These are phyloP conservation scores for Acrocephalus scirpaceus DNA, from an alignment of 2,797 vertebrate species.

Conservation along the genomic window DNA sequence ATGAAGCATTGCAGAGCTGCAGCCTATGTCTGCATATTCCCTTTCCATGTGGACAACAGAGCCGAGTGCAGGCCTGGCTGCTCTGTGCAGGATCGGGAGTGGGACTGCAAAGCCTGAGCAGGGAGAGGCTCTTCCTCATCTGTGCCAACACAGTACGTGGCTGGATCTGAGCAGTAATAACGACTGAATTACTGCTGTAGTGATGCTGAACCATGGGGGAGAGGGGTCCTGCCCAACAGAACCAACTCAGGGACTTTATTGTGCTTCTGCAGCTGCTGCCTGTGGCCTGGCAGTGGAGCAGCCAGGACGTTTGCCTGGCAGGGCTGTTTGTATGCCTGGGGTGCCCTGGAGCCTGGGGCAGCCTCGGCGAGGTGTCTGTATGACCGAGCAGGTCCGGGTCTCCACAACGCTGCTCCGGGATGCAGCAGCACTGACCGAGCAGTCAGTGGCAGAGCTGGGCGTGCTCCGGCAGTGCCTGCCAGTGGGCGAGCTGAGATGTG, in stretches of 20 bases:
- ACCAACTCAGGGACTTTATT: neutral
- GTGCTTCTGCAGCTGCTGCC: neutral
- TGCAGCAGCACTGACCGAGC: neutral
- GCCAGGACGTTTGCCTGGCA: neutral
- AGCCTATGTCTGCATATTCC: rapidly evolving
- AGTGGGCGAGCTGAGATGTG: neutral
- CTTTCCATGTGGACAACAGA: rapidly evolving
- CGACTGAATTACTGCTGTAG: neutral
- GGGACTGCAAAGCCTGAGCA: neutral
- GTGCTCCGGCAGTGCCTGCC: neutral
- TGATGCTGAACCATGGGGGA: rapidly evolving
- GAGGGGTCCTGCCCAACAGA: rapidly evolving
- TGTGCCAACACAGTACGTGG: rapidly evolving
- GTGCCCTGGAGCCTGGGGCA: neutral
- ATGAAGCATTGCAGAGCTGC: neutral
- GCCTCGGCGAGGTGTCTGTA: neutral
- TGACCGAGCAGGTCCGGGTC: neutral
- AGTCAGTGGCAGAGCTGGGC: neutral
- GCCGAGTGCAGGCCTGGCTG: rapidly evolving
- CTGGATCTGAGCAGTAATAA: neutral
- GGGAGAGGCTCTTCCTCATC: neutral
- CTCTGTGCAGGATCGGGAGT: neutral
- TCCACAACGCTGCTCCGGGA: neutral
- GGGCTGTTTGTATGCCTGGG: neutral
- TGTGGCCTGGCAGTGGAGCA: neutral